Evolutionary conservation across 37 sponge, comb jelly and placozoan genomes (phyloP).

Genomic region (Theonella swinhoei): DNA sequence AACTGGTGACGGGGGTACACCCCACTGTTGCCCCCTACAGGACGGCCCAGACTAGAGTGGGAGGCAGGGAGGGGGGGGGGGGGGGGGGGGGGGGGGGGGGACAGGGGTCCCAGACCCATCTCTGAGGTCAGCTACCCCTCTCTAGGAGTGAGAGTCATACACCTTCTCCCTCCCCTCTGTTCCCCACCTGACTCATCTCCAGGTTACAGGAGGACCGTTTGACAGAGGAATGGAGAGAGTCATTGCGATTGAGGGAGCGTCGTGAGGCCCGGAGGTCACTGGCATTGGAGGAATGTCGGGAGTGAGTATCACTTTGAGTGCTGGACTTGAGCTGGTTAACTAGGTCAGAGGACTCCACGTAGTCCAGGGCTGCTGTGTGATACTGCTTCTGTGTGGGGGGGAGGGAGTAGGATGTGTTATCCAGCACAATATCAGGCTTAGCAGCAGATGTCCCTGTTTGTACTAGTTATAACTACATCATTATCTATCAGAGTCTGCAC

Average conservation of each 20-base stretch:
- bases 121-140: background rate
- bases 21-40: too few species aligned
- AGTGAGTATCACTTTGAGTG: background rate
- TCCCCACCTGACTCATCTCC: background rate
- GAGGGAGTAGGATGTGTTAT: background rate
- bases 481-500: too few species aligned
- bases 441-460: too few species aligned
- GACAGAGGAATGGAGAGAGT: background rate
- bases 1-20: too few species aligned
- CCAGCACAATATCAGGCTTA: too few species aligned
- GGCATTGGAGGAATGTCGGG: background rate
- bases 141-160: background rate
- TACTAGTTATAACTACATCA: too few species aligned
- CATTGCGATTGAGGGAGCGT: slow-evolving; percentile 11
- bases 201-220: slow-evolving; percentile 12
- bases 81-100: background rate
- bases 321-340: background rate
- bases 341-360: slow-evolving; percentile 37
- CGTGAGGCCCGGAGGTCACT: background rate
- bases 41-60: too few species aligned
- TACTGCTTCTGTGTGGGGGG: slow-evolving; percentile 74
- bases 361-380: slow-evolving; percentile 67
- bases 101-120: background rate
- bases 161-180: background rate
- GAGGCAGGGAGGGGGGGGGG: too few species aligned